Percentiles rank a stretch among this genome's conserved stretches.
Conservation (phyloP, 1,140 invertebrate species). For the Monomorium pharaonis region DNA sequence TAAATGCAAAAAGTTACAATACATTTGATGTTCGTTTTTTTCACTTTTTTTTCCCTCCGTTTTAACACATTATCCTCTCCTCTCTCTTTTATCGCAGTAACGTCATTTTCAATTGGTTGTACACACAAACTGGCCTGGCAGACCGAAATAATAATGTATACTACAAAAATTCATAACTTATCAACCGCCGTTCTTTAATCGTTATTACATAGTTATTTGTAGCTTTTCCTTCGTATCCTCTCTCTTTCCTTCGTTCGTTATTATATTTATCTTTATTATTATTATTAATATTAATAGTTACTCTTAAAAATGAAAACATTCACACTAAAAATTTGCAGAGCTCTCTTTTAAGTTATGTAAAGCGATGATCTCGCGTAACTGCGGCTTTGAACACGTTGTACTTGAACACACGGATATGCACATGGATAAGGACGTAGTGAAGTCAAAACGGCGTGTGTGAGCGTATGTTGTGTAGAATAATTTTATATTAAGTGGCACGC, state of each 20-base stretch:
- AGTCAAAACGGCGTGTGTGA: slow-evolving; percentile 32
- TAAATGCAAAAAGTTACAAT: slow-evolving; percentile 84
- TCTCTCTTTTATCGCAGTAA: slow-evolving; percentile 73
- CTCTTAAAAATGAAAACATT: slow-evolving; percentile 77
- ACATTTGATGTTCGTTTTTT: slow-evolving; percentile 77
- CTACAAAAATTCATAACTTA: slow-evolving; percentile 80
- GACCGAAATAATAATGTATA: slow-evolving; percentile 77
- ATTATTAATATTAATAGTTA: slow-evolving; percentile 67
- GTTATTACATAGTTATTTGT: slow-evolving; percentile 75
- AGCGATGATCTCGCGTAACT: slow-evolving; percentile 62
- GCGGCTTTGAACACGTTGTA: slow-evolving; percentile 60
- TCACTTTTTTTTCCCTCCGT: slow-evolving; percentile 70
- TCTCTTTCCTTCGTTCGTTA: slow-evolving; percentile 57
- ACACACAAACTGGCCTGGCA: slow-evolving; percentile 71
- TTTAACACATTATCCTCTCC: slow-evolving; percentile 76
- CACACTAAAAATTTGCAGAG: slow-evolving; percentile 76
- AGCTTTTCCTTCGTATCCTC: slow-evolving; percentile 58
- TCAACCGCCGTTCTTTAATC: slow-evolving; percentile 74
- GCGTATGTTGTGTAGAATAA: slow-evolving; percentile 15
- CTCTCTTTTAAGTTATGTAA: slow-evolving; percentile 66
- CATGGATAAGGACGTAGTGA: slow-evolving; percentile 29
- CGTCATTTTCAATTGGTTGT: slow-evolving; percentile 72
- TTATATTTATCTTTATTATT: slow-evolving; percentile 63
- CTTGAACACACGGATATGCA: slow-evolving; percentile 59
- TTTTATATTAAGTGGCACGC: slow-evolving; percentile 43